Conservation (phyloP, 2,797 vertebrate genomes). For the Myotis planiceps region DNA sequence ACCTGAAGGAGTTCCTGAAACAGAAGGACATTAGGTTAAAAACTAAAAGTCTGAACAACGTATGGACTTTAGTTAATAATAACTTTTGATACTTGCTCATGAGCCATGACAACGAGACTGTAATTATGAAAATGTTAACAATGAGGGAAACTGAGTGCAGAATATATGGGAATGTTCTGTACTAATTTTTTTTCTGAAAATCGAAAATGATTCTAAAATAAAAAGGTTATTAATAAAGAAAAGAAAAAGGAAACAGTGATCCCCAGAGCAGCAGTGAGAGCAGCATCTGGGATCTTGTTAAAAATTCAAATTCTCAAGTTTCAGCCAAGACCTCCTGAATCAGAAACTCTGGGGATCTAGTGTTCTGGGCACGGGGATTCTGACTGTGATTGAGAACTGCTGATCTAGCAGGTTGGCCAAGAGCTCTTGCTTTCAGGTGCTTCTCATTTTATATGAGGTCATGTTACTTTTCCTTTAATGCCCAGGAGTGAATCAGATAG, state of each 20-base stretch:
- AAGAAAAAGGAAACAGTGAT: neutral
- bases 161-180: neutral
- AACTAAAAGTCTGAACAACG: neutral
- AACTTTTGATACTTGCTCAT: neutral
- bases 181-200: neutral
- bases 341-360: neutral
- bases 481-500: neutral
- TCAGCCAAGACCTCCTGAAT: neutral
- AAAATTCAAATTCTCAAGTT: neutral
- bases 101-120: neutral
- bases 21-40: neutral
- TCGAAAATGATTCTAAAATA: constrained; percentile 5
- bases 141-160: neutral
- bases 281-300: neutral
- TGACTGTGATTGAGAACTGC: neutral
- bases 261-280: neutral
- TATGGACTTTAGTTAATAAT: neutral
- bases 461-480: neutral
- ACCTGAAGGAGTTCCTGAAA: too few relatives aligned
- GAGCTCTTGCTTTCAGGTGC: neutral
- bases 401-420: neutral
- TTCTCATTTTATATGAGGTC: neutral
- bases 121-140: neutral
- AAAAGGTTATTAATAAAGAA: neutral
- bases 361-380: neutral